A percentile compares a stretch with the other conserved stretches of the same genome.
phyloP scores from a whole-genome alignment of 2,888 invertebrate species.

The Pterostichus madidus region DNA sequence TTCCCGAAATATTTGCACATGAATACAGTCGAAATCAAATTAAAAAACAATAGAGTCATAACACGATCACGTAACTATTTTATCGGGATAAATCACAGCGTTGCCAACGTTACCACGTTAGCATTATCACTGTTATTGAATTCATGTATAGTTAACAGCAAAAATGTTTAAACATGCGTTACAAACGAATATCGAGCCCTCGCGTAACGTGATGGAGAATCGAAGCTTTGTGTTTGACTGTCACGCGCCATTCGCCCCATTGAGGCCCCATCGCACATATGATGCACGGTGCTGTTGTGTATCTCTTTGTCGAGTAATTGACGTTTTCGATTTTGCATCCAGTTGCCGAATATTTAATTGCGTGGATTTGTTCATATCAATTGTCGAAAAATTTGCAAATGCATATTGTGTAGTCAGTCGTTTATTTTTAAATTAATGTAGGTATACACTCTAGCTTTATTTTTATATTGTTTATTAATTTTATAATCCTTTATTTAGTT shows the following conservation, averaged over 20 bases:
- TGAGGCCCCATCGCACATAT: slow-evolving; percentile 17
- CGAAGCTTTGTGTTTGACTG: slow-evolving; percentile 25
- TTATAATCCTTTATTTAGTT: too few relatives aligned
- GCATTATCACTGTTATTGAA: slow-evolving; percentile 21
- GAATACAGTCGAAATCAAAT: slow-evolving; percentile 37
- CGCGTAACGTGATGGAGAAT: background rate
- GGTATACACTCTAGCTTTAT: too few relatives aligned
- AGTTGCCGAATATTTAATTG: slow-evolving; percentile 23
- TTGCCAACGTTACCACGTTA: slow-evolving; percentile 1
- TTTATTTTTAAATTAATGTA: background rate
- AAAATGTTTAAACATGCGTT: slow-evolving; percentile 51
- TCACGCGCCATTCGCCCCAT: slow-evolving; percentile 25
- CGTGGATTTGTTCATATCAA: background rate
- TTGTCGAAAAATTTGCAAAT: too few relatives aligned
- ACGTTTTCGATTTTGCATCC: slow-evolving; percentile 28
- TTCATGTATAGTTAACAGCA: slow-evolving; percentile 39
- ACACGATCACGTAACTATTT: slow-evolving; percentile 31
- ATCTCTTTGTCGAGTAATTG: slow-evolving; percentile 24
- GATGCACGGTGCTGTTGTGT: background rate
- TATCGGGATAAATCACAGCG: slow-evolving; percentile 6
- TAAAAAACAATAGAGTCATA: slow-evolving; percentile 33
- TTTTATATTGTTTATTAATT: too few relatives aligned
- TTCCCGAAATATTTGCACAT: slow-evolving; percentile 18
- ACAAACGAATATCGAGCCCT: slow-evolving; percentile 7
- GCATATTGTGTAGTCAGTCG: too few relatives aligned